These are phyloP conservation scores for Calliphora vicina DNA, from an alignment of 1,140 invertebrate species.

Conservation along the genomic window DNA sequence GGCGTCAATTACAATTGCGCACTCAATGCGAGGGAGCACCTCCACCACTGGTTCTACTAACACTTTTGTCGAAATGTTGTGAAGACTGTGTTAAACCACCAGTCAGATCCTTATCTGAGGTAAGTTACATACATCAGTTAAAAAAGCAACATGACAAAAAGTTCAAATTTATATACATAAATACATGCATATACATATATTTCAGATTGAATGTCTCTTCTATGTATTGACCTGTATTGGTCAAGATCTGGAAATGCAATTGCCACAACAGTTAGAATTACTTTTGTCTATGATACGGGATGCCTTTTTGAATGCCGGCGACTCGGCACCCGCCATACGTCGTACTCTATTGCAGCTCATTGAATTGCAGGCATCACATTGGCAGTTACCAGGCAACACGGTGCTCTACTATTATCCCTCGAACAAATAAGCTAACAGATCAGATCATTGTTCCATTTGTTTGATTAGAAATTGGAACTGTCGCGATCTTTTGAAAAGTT, in stretches of 20 bases:
- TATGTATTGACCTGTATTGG: conserved; percentile 87
- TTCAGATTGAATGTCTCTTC: conserved; percentile 84
- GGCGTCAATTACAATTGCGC: conserved; percentile 75
- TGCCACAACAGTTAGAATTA: conserved; percentile 79
- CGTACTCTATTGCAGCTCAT: conserved; percentile 87
- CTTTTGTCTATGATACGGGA: conserved; percentile 82
- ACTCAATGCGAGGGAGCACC: conserved; percentile 73
- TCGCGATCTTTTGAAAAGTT: conserved; percentile 11
- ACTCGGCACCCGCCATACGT: conserved; percentile 71
- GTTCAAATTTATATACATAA: too few relatives aligned
- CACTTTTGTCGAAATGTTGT: conserved; percentile 83
- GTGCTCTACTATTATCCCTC: conserved; percentile 89
- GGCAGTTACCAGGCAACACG: conserved; percentile 86
- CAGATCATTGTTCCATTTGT: not conserved
- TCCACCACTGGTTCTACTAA: conserved; percentile 77
- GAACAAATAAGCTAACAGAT: conserved; percentile 62
- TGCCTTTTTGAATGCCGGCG: conserved; percentile 78
- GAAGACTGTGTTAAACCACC: conserved; percentile 82
- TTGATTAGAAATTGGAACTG: not conserved
- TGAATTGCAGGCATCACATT: conserved; percentile 85
- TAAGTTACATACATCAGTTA: conserved; percentile 54
- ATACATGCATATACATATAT: conserved; percentile 43
- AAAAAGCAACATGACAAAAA: too few relatives aligned
- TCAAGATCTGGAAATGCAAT: conserved; percentile 81
- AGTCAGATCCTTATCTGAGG: conserved; percentile 79